Conservation (phyloP, 2,797 vertebrate genomes). For the Melanogrammus aeglefinus region DNA sequence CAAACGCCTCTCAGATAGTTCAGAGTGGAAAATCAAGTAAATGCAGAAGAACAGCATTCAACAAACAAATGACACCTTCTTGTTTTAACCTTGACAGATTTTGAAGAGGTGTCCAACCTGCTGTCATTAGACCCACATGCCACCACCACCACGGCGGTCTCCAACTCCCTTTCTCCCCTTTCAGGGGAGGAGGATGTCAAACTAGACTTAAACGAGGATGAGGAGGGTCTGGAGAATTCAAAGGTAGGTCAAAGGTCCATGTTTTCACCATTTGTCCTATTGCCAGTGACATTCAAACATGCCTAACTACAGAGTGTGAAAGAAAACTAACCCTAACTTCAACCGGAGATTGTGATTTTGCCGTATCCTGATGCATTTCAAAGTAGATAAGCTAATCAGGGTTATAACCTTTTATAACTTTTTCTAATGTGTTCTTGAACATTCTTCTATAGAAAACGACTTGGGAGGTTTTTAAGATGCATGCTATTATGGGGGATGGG, state of each 20-base stretch:
- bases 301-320: not conserved
- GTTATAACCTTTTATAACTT: not conserved
- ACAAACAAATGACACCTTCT: not conserved
- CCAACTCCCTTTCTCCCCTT: constrained; percentile 35
- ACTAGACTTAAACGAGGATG: constrained; percentile 73
- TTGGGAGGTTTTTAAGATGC: not conserved
- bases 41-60: not conserved
- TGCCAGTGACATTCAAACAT: not conserved
- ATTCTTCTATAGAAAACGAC: too few relatives aligned
- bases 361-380: not conserved
- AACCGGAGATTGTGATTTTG: not conserved
- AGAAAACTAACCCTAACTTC: not conserved
- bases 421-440: too few relatives aligned
- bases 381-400: not conserved
- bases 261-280: not conserved
- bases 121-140: constrained; percentile 73
- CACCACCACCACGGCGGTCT: constrained; percentile 67
- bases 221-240: constrained; percentile 70
- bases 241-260: constrained; percentile 60
- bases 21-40: not conserved
- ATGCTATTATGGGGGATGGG: not conserved
- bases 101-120: constrained; percentile 79
- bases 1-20: not conserved
- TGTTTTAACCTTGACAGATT: constrained; percentile 65
- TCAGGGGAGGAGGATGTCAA: constrained; percentile 61